Conservation (phyloP, 2,797 vertebrate species). For the Nyctibius grandis region DNA sequence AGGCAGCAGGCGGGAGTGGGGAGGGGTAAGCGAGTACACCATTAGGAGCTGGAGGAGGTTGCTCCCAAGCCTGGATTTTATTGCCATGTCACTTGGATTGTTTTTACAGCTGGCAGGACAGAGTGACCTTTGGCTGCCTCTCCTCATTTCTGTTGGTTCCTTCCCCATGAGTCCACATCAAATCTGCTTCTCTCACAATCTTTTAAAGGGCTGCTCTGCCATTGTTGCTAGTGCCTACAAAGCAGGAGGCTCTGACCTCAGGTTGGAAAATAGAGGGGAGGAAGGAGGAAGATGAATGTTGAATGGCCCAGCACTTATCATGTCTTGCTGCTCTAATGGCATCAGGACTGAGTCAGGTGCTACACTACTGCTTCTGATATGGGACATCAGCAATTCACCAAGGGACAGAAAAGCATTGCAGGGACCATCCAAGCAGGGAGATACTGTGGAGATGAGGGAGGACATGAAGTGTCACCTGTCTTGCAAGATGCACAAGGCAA, state of each 20-base stretch:
- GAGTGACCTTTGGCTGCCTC: constrained; percentile 57
- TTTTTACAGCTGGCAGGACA: constrained; percentile 51
- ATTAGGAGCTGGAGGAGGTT: background rate
- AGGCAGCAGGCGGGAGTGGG: background rate
- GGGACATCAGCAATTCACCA: background rate
- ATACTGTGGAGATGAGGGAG: background rate
- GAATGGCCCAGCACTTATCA: fast-evolving
- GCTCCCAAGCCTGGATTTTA: constrained; percentile 4
- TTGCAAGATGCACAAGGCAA: background rate
- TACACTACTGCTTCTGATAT: background rate
- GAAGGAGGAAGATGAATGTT: background rate
- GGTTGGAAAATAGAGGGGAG: background rate
- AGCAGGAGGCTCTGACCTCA: background rate
- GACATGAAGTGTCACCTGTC: background rate
- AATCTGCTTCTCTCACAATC: background rate
- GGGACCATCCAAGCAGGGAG: background rate
- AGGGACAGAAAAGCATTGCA: background rate
- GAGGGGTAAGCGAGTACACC: background rate
- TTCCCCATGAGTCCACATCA: background rate
- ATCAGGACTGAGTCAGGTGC: background rate
- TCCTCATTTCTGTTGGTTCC: constrained; percentile 28
- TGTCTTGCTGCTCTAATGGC: background rate
- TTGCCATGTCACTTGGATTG: constrained; percentile 20
- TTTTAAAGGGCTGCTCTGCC: background rate
- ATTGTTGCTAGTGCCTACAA: background rate